Evolutionary conservation across 2,797 vertebrate species (phyloP), one percentile per base, ranked within the genome.

Genomic region (Perodicticus potto): DNA sequence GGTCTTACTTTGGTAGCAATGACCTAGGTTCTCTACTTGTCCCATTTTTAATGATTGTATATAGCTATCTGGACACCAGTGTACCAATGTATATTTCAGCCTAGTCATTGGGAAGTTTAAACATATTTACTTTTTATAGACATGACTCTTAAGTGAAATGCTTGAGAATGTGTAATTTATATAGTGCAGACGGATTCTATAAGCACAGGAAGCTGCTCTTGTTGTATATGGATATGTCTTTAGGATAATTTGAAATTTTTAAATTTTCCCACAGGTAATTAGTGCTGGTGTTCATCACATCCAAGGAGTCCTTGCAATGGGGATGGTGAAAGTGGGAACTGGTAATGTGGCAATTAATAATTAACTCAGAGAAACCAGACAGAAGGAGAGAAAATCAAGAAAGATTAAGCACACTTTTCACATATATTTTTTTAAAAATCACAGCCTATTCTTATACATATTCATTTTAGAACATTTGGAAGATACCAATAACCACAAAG

Each of bases 381-480:
- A 78, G 55, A 65, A 29, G 32, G n/a, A 77, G 37, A 69, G 34
- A 70, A 55, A 73, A 83, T 61, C 3, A n/a, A 37, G 2, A 86
- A 94, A 27, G 20, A 23, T 80, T 45, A 90, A 59, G 12, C 25
- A 65, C 37, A 65, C 1, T 32, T 3, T 61, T 90, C 32, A 67
- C 17, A 70, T n/a, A 32, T 34, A 40, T 14, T 55, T 89, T 94
- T 86, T 27, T 4, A 10, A 88, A 83, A 91, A 40, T 59, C 61
- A 29, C 43, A 43, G 11, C 16, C 34, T 82, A 34, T 70, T 95
- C 65, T 89, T 91, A 20, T 49, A 22, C 11, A 82, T 34, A 23
- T 22, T 86, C 23, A 55, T 27, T 92, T 86, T 65, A 81, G 32
- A 92, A 76, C 34, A 45, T n/a, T 92, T 96, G 69, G 74, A 89